Evolutionary conservation across 2,113 vertebrate genomes (phyloP).

Genomic region (Chionis minor): DNA sequence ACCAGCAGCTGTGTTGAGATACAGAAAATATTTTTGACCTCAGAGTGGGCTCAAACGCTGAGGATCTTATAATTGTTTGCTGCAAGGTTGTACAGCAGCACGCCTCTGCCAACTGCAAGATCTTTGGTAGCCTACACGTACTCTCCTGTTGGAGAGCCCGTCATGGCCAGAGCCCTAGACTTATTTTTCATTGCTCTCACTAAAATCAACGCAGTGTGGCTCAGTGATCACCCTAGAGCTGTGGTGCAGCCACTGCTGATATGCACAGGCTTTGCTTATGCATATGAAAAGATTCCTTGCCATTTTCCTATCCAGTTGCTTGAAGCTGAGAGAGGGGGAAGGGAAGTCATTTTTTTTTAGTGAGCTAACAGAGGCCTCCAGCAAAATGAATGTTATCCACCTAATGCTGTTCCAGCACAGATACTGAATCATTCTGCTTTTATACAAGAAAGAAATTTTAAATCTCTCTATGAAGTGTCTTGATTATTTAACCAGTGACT

Average conservation of each 20-base stretch:
- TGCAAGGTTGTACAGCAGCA: neutral
- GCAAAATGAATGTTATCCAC: neutral
- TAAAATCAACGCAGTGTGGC: neutral
- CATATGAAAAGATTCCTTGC: neutral
- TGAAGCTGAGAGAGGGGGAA: neutral
- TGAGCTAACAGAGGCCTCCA: neutral
- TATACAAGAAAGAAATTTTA: neutral
- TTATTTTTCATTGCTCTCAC: neutral
- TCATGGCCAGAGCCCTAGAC: too few species aligned
- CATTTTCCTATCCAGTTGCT: neutral
- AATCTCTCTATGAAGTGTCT: conserved; percentile 28
- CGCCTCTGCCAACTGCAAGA: neutral
- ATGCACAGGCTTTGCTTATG: neutral
- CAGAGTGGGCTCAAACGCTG: rapidly evolving
- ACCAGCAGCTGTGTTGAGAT: neutral
- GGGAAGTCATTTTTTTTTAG: neutral
- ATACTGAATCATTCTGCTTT: neutral
- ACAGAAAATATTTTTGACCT: neutral
- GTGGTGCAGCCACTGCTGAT: neutral
- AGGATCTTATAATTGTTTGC: neutral
- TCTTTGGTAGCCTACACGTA: rapidly evolving
- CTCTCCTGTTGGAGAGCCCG: neutral
- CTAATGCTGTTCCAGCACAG: neutral
- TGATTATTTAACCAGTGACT: conserved; percentile 19
- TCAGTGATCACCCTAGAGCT: neutral